These are phyloP conservation scores for Hypomecis atomaria DNA, from an alignment of 2,888 invertebrate species.

Conservation along the genomic window DNA sequence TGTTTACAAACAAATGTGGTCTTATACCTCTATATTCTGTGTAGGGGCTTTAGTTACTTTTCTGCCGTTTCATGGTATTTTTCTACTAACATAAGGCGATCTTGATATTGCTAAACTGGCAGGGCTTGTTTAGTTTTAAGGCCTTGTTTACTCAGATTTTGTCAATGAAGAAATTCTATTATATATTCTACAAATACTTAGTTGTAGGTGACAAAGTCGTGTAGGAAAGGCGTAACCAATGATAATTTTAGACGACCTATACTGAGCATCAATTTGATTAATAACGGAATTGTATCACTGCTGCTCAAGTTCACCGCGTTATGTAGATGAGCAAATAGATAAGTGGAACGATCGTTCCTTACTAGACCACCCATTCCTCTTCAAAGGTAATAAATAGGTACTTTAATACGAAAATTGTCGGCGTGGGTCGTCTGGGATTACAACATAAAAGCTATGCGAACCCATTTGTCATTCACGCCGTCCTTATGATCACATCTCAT, in stretches of 20 bases:
- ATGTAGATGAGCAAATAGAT: conserved; percentile 24
- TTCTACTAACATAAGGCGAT: too few species aligned
- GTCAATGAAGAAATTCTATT: background rate
- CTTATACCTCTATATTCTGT: too few species aligned
- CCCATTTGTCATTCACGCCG: conserved; percentile 34
- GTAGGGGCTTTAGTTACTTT: too few species aligned
- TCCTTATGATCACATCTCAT: conserved; percentile 32
- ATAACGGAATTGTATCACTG: conserved; percentile 17
- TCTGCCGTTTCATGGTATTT: too few species aligned
- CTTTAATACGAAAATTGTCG: conserved; percentile 52
- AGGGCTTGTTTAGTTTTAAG: too few species aligned
- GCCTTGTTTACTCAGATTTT: too few species aligned
- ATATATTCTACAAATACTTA: background rate
- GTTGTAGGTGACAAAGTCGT: background rate
- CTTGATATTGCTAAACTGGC: too few species aligned
- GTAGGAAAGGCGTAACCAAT: background rate
- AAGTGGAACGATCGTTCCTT: conserved; percentile 20
- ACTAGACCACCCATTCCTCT: conserved; percentile 31
- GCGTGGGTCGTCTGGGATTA: conserved; percentile 51
- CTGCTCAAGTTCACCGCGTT: conserved; percentile 17
- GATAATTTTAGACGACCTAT: conserved; percentile 9
- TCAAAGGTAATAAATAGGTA: conserved; percentile 30
- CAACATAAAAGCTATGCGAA: conserved; percentile 44
- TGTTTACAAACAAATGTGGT: too few species aligned
- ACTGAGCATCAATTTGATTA: conserved; percentile 17